Conservation (phyloP, 1,140 invertebrate species). For the Mactra quadrangularis region DNA sequence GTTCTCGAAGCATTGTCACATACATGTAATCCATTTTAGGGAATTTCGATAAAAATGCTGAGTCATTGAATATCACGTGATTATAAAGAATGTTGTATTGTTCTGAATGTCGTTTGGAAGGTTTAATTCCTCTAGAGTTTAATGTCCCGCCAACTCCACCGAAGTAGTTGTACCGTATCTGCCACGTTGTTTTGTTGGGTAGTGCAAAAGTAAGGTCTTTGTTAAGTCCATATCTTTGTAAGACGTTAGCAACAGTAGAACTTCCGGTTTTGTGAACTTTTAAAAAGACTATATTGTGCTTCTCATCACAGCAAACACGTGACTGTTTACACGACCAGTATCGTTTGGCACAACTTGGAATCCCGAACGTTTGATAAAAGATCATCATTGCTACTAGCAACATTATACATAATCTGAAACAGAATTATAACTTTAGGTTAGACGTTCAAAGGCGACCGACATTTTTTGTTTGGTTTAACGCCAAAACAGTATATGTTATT, state of each 20-base stretch:
- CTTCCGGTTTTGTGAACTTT: constrained; percentile 75
- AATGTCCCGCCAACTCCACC: constrained; percentile 60
- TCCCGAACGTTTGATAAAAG: no score
- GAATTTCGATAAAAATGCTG: constrained; percentile 61
- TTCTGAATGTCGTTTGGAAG: constrained; percentile 31
- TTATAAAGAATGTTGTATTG: constrained; percentile 70
- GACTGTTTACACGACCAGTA: no score
- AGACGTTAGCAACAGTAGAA: constrained; percentile 70
- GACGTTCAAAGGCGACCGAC: no score
- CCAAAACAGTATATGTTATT: no score
- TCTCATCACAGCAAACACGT: constrained; percentile 13
- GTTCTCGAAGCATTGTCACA: constrained; percentile 68
- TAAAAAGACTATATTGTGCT: constrained; percentile 52
- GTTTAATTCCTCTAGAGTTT: background rate
- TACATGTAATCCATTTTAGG: constrained; percentile 60
- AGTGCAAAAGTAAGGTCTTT: constrained; percentile 68
- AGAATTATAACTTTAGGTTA: no score
- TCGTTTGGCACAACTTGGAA: no score
- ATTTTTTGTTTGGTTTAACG: no score
- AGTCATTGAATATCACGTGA: constrained; percentile 68
- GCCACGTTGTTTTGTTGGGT: constrained; percentile 61
- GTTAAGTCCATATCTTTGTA: constrained; percentile 67
- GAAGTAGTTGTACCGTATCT: constrained; percentile 66
- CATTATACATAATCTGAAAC: no score
- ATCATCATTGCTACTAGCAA: no score